phyloP scores from a whole-genome alignment of 2,888 invertebrate genomes.

The Calameuta filiformis region DNA sequence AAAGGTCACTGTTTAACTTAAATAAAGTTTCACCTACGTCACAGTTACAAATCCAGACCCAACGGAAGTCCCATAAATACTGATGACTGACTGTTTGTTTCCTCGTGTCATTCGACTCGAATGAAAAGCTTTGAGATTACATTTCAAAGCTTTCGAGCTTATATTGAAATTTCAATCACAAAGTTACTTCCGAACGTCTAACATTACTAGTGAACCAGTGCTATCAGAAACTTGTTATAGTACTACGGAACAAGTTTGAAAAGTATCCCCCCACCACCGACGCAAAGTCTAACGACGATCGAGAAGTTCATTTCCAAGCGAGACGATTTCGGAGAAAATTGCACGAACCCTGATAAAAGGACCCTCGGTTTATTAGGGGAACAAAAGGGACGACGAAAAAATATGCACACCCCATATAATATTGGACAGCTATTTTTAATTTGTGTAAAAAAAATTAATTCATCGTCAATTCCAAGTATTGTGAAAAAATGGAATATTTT shows the following conservation, averaged over 20 bases:
- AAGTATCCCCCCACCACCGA: neutral
- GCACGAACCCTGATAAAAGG: too few species aligned
- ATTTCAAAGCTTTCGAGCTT: neutral
- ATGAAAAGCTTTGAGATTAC: neutral
- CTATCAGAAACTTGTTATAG: neutral
- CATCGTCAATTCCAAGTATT: too few species aligned
- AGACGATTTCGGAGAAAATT: neutral
- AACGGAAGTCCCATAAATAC: neutral
- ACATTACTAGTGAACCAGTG: neutral
- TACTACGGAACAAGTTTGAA: neutral
- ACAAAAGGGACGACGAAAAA: too few species aligned
- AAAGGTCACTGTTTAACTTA: neutral
- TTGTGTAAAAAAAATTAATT: too few species aligned
- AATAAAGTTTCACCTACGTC: neutral
- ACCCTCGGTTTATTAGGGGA: too few species aligned
- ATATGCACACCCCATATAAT: too few species aligned
- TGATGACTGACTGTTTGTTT: neutral
- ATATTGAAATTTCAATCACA: neutral
- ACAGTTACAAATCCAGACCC: neutral
- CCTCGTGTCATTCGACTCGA: neutral
- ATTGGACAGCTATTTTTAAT: too few species aligned
- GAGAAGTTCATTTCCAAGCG: neutral
- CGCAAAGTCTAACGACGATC: neutral
- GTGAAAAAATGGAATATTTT: too few species aligned
- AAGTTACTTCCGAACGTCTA: neutral